Evolutionary conservation across 2,797 vertebrate species (phyloP).

Genomic region (Neostethus bicornis): DNA sequence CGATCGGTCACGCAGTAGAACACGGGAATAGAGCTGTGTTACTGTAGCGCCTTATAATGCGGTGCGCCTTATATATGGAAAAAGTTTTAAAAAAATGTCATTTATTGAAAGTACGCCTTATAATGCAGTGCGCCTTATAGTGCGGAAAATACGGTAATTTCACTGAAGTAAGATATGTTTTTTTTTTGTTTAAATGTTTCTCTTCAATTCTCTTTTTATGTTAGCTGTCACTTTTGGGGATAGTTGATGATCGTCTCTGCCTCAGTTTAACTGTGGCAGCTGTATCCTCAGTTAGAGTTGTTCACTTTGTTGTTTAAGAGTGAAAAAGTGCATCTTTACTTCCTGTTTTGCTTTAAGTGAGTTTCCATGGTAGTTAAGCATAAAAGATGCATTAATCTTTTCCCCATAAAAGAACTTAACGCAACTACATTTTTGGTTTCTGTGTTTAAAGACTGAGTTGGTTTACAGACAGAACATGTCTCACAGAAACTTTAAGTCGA

Average conservation of each 20-base stretch:
- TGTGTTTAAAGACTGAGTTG: neutral
- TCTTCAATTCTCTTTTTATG: neutral
- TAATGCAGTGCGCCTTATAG: no score
- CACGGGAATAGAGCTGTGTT: no score
- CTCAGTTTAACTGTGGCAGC: neutral
- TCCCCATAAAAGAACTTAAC: neutral
- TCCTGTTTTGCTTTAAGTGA: slow-evolving; percentile 1
- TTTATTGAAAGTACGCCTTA: no score
- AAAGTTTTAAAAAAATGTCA: no score
- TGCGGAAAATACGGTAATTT: no score
- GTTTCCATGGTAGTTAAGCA: slow-evolving; percentile 4
- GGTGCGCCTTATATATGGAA: no score
- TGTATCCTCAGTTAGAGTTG: neutral
- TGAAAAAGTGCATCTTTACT: neutral
- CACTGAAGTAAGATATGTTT: no score
- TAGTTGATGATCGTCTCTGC: neutral
- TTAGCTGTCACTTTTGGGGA: neutral
- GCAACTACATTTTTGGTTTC: slow-evolving; percentile 1
- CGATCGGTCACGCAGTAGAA: no score
- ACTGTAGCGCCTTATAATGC: no score
- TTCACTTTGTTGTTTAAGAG: neutral
- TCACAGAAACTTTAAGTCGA: neutral
- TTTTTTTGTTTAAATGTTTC: neutral
- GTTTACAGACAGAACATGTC: slow-evolving; percentile 3
- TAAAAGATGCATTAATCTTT: neutral